Conservation (phyloP, 2,113 vertebrate species). For the Holacanthus passer region DNA sequence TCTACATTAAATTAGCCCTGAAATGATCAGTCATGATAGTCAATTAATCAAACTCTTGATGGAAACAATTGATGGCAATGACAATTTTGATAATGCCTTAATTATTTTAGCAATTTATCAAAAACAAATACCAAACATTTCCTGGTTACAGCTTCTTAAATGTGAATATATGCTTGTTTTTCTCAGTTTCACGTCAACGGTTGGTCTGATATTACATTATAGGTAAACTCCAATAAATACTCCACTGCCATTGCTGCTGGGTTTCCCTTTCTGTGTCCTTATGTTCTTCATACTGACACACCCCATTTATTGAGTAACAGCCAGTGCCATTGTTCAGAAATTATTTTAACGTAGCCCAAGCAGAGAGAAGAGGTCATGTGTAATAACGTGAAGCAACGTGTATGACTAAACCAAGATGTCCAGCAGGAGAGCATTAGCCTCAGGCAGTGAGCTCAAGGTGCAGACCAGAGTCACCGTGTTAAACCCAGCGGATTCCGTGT, state of each 20-base stretch:
- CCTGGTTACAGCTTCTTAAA: background rate
- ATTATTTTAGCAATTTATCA: background rate
- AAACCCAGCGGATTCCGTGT: slow-evolving; percentile 60
- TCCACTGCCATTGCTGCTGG: background rate
- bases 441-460: slow-evolving; percentile 50
- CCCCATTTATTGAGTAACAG: background rate
- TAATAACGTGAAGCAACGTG: slow-evolving; percentile 26
- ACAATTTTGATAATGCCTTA: background rate
- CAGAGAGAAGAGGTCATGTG: slow-evolving; percentile 17
- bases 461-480: slow-evolving; percentile 57
- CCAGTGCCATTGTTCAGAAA: background rate
- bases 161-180: background rate
- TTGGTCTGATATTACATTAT: no score
- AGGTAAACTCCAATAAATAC: no score
- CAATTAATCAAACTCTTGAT: background rate
- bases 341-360: background rate
- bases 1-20: background rate
- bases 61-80: background rate
- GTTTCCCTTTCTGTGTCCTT: background rate
- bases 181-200: no score
- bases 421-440: slow-evolving; percentile 65
- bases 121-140: slow-evolving; percentile 3
- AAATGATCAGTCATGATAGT: slow-evolving; percentile 13
- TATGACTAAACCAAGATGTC: slow-evolving; percentile 49
- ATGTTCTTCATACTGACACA: background rate